Conservation (phyloP, 2,888 invertebrate genomes). For the Ophioninae sp. region DNA sequence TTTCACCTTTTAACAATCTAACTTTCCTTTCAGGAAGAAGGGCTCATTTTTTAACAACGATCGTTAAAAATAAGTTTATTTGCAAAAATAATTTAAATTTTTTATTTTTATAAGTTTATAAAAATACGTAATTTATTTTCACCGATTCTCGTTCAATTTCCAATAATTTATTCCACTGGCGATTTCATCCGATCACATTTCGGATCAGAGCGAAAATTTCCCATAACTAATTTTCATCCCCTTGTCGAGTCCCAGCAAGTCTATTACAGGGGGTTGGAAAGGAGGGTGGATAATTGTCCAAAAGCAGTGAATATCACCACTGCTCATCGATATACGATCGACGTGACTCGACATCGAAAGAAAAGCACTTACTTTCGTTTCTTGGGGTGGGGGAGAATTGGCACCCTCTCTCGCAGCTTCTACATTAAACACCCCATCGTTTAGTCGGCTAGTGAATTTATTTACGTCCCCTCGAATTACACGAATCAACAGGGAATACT, state of each 20-base stretch:
- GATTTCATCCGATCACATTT: not conserved
- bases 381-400: conserved; percentile 4
- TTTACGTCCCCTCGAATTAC: not conserved
- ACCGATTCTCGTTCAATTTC: not conserved
- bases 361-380: conserved; percentile 39
- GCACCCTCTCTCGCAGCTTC: conserved; percentile 11
- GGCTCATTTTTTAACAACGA: not conserved
- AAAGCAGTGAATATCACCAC: conserved; percentile 29
- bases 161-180: not conserved
- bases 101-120: too few species aligned
- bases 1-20: too few species aligned
- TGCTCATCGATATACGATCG: conserved; percentile 50
- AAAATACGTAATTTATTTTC: not conserved
- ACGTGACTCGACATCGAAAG: conserved; percentile 22
- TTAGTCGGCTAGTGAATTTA: conserved; percentile 23
- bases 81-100: too few species aligned
- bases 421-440: conserved; percentile 16
- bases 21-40: too few species aligned
- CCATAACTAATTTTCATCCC: conserved; percentile 39
- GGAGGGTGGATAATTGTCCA: conserved; percentile 42
- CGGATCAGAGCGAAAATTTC: not conserved
- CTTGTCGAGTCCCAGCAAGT: not conserved
- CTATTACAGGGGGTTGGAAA: not conserved
- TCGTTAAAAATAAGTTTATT: not conserved
- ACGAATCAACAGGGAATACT: not conserved